Conservation (phyloP, 2,797 vertebrate species). For the Benthosema pterotum region DNA sequence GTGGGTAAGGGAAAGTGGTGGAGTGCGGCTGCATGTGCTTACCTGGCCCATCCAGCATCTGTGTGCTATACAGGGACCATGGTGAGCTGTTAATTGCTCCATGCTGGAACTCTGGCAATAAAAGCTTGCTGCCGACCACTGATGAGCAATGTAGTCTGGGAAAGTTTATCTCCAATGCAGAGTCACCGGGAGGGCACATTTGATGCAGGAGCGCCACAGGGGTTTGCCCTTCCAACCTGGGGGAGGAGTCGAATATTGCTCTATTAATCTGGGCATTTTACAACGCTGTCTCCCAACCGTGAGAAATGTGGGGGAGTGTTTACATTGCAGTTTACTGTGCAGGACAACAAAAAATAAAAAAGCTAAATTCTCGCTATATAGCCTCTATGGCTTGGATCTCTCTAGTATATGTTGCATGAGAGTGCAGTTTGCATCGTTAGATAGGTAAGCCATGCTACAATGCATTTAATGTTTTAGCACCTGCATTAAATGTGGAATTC, state of each 20-base stretch:
- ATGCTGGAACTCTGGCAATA: constrained; percentile 61
- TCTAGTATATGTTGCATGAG: constrained; percentile 20
- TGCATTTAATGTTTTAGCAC: constrained; percentile 22
- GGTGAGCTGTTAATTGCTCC: constrained; percentile 79
- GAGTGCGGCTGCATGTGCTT: constrained; percentile 33
- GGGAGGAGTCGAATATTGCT: constrained; percentile 76
- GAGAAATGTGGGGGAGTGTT: constrained; percentile 80
- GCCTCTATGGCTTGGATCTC: constrained; percentile 32
- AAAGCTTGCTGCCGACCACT: constrained; percentile 67
- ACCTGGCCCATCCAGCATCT: constrained; percentile 63
- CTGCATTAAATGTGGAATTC: not conserved
- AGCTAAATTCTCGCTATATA: constrained; percentile 54
- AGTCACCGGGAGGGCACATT: constrained; percentile 73
- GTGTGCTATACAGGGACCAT: constrained; percentile 47
- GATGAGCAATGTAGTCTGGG: constrained; percentile 74
- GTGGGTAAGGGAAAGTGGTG: constrained; percentile 29
- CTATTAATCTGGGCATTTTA: constrained; percentile 81
- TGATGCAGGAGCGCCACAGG: constrained; percentile 64
- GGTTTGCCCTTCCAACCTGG: constrained; percentile 76
- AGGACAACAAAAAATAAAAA: constrained; percentile 48
- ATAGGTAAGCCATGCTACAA: constrained; percentile 22
- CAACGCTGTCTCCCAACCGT: constrained; percentile 63
- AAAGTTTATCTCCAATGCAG: constrained; percentile 73
- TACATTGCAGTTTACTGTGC: constrained; percentile 69
- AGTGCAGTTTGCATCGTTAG: not conserved